Conservation (phyloP, 2,113 vertebrate species). For the Platanista minor region DNA sequence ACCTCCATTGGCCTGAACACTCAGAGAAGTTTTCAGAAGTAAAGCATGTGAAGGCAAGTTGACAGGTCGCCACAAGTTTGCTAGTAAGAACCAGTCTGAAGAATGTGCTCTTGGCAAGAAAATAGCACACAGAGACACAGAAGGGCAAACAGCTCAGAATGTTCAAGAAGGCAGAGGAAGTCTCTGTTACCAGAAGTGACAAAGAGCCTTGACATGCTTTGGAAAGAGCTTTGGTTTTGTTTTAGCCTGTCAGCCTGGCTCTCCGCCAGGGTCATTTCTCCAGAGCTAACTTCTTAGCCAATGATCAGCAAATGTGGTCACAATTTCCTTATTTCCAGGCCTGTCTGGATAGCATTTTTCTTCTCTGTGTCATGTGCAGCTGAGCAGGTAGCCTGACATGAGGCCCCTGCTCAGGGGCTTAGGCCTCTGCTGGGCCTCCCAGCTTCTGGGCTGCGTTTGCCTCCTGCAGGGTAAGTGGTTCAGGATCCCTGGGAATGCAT, state of each 20-base stretch:
- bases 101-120: background rate
- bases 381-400: background rate
- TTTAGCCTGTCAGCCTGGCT: background rate
- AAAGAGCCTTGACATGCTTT: background rate
- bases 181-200: background rate
- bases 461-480: background rate
- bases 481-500: background rate
- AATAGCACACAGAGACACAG: background rate
- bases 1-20: background rate
- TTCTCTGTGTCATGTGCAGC: background rate
- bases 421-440: background rate
- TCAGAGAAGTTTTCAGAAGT: background rate
- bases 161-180: background rate
- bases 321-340: background rate
- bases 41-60: background rate
- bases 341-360: background rate
- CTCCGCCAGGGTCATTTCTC: background rate
- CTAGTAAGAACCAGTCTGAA: background rate
- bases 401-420: background rate
- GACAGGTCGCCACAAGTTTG: background rate
- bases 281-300: background rate
- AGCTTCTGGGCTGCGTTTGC: background rate
- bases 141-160: background rate
- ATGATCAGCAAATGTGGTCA: background rate
- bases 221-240: background rate